These are phyloP conservation scores for Lymantria monacha DNA, from an alignment of 2,888 invertebrate species.

Conservation along the genomic window DNA sequence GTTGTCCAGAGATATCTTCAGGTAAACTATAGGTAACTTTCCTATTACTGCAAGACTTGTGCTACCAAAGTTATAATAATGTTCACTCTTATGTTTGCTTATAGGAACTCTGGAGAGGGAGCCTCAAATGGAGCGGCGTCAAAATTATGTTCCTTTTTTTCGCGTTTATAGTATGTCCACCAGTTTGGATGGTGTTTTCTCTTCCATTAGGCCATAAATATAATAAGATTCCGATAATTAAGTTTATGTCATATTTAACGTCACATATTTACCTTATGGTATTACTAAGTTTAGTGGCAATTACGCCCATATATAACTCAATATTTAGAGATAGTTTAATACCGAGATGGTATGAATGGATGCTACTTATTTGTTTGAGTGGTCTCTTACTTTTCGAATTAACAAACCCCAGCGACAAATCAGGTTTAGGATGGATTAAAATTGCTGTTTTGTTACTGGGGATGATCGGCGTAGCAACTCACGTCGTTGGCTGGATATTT, in stretches of 20 bases:
- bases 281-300: conserved; percentile 93
- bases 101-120: conserved; percentile 98
- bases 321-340: conserved; percentile 89
- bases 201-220: conserved; percentile 97
- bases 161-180: conserved; percentile 95
- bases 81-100: conserved; percentile 44
- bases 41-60: conserved; percentile 31
- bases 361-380: conserved; percentile 96
- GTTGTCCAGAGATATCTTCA: conserved; percentile 98
- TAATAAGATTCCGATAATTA: conserved; percentile 99
- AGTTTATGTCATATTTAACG: conserved; percentile 99
- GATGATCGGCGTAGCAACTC: conserved; percentile 94
- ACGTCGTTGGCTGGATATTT: conserved; percentile 90
- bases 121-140: conserved; percentile 97
- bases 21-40: conserved; percentile 86
- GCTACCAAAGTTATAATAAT: conserved; percentile 13
- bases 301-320: conserved; percentile 91
- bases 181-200: conserved; percentile 97
- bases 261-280: conserved; percentile 99
- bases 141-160: conserved; percentile 96
- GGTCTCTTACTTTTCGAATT: conserved; percentile 97
- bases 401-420: conserved; percentile 98
- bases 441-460: conserved; percentile 92
- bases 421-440: conserved; percentile 97
- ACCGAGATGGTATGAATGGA: conserved; percentile 98